Evolutionary conservation across 1,140 invertebrate species (phyloP).

Genomic region (Nebria ingens): DNA sequence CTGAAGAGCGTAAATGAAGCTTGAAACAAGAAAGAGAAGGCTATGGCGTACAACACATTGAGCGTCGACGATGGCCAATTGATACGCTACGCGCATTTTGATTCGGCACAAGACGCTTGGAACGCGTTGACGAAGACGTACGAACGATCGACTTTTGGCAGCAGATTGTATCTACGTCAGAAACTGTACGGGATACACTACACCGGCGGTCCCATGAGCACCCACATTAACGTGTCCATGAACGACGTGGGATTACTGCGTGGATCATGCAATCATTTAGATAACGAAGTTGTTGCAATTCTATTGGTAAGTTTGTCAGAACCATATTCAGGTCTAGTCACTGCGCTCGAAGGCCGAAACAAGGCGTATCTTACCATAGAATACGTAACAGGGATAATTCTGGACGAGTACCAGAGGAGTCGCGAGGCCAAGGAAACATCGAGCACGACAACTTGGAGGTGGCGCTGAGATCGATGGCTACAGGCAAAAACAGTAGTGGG

Average conservation of each 20-base stretch:
- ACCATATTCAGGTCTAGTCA: constrained; percentile 20
- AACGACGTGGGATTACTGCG: constrained; percentile 18
- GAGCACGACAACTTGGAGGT: neutral
- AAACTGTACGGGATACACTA: constrained; percentile 16
- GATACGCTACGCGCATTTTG: too few species aligned
- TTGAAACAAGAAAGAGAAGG: too few species aligned
- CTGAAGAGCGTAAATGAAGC: too few species aligned
- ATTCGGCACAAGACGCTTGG: constrained; percentile 16
- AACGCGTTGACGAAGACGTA: constrained; percentile 15
- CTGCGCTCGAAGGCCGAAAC: constrained; percentile 19
- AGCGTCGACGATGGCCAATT: too few species aligned
- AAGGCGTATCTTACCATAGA: constrained; percentile 22
- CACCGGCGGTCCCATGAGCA: constrained; percentile 2
- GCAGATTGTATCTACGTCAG: constrained; percentile 17
- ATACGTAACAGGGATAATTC: constrained; percentile 4
- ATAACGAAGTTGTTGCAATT: constrained; percentile 21
- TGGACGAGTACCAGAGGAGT: constrained; percentile 2
- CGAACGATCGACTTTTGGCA: constrained; percentile 18
- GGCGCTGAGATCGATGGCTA: neutral
- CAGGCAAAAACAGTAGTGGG: neutral
- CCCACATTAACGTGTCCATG: constrained; percentile 20
- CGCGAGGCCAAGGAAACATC: neutral
- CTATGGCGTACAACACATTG: too few species aligned
- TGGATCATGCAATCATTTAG: constrained; percentile 18
- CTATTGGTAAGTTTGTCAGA: constrained; percentile 21